A percentile compares a stretch with the other conserved stretches of the same genome.
phyloP scores from a whole-genome alignment of 2,113 vertebrate species.

The Phrynosoma platyrhinos region DNA sequence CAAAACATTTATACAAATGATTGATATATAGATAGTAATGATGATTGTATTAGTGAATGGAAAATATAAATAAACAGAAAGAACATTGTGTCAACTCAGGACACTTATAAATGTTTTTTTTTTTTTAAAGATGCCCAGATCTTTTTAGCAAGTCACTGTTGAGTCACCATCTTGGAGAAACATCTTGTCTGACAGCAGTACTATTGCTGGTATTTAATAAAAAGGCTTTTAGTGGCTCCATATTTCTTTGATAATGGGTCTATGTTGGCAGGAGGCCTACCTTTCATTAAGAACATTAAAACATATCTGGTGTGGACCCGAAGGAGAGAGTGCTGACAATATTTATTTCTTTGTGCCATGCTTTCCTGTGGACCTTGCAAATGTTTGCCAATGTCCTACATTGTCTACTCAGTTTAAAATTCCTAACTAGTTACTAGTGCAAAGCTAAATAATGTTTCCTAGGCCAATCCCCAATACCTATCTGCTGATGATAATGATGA shows the following conservation, averaged over 20 bases:
- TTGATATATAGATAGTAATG: too few relatives aligned
- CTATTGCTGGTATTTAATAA: neutral
- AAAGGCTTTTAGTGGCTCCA: constrained; percentile 16
- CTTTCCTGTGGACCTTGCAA: neutral
- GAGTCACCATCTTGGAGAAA: constrained; percentile 24
- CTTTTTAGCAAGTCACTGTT: constrained; percentile 26
- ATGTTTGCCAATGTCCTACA: too few relatives aligned
- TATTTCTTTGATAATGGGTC: neutral
- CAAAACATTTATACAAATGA: too few relatives aligned
- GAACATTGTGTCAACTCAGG: neutral
- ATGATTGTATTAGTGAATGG: too few relatives aligned
- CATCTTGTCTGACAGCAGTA: rapidly evolving
- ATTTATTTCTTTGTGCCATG: neutral
- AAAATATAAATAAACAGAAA: too few relatives aligned
- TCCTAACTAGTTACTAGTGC: neutral
- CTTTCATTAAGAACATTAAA: constrained; percentile 11
- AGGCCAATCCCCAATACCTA: too few relatives aligned
- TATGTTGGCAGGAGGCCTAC: constrained; percentile 20
- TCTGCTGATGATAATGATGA: too few relatives aligned
- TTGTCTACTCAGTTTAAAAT: neutral
- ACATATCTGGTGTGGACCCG: neutral
- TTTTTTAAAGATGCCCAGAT: neutral
- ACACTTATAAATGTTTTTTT: rapidly evolving
- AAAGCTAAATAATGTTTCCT: too few relatives aligned
- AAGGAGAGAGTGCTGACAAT: neutral